These are phyloP conservation scores for Apus apus DNA, from an alignment of 2,113 vertebrate species.

Conservation along the genomic window DNA sequence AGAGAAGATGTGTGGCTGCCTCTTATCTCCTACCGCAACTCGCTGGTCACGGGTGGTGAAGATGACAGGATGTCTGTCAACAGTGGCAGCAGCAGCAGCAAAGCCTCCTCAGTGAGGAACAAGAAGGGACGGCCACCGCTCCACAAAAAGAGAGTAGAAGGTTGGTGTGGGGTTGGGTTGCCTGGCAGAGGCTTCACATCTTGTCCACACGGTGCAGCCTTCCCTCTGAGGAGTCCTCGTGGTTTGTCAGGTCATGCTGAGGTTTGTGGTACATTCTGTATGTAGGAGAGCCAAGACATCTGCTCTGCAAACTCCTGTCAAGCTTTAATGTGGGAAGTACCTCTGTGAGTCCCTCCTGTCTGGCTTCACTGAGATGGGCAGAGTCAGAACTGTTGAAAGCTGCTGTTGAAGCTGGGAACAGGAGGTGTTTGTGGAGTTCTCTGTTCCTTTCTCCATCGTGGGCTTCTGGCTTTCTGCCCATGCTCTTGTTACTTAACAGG, in stretches of 20 bases:
- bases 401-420: not conserved
- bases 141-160: conserved; percentile 95
- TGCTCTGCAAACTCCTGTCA: not conserved
- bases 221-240: not conserved
- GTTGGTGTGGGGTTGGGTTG: conserved; percentile 70
- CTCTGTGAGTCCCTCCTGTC: not conserved
- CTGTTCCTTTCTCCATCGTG: not conserved
- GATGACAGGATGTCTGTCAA: conserved; percentile 97
- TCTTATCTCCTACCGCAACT: conserved; percentile 97
- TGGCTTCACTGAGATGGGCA: not conserved
- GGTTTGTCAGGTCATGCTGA: not conserved
- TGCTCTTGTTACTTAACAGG: not conserved
- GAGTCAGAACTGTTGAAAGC: not conserved
- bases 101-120: conserved; percentile 93
- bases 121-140: conserved; percentile 95
- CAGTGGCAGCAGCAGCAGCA: conserved; percentile 94
- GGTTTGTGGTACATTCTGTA: fast-evolving
- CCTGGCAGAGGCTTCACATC: not conserved
- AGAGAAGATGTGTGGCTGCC: conserved; percentile 98
- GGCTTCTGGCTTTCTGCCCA: not conserved
- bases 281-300: not conserved
- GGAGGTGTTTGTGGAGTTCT: not conserved
- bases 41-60: conserved; percentile 92
- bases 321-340: not conserved
- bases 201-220: not conserved